Conservation (phyloP, 2,113 vertebrate genomes). For the Gasterosteus nipponicus region DNA sequence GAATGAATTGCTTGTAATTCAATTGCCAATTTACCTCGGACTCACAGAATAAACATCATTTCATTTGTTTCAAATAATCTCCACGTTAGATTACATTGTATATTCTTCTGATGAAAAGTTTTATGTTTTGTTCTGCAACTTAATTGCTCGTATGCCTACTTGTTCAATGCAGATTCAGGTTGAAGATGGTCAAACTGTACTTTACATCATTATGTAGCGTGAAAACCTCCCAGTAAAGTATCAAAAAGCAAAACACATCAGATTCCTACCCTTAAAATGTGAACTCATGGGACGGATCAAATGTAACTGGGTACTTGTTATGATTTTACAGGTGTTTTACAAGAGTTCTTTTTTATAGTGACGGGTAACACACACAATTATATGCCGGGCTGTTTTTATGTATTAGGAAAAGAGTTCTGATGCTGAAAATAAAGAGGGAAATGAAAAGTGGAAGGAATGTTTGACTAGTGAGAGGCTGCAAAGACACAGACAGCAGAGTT, state of each 20-base stretch:
- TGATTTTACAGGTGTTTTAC: neutral
- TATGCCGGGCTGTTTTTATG: neutral
- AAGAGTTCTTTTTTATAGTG: neutral
- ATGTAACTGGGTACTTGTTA: neutral
- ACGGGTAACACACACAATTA: neutral
- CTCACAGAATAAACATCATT: neutral
- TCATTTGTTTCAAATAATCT: neutral
- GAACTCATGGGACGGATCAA: neutral
- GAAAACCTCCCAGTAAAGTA: neutral
- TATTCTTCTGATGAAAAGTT: neutral
- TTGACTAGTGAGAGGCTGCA: neutral
- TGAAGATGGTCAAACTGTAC: neutral
- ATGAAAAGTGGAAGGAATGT: neutral
- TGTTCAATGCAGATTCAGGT: neutral
- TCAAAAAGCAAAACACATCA: neutral
- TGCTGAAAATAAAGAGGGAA: neutral
- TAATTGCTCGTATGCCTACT: neutral
- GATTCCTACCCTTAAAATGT: neutral
- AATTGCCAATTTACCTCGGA: neutral
- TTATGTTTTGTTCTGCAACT: neutral
- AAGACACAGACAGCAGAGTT: conserved; percentile 10
- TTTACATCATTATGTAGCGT: neutral
- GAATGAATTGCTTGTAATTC: neutral
- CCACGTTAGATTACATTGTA: neutral
- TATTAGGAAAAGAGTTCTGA: neutral